phyloP scores from a whole-genome alignment of 2,888 invertebrate genomes.

The Coronaproctus castanopsis region DNA sequence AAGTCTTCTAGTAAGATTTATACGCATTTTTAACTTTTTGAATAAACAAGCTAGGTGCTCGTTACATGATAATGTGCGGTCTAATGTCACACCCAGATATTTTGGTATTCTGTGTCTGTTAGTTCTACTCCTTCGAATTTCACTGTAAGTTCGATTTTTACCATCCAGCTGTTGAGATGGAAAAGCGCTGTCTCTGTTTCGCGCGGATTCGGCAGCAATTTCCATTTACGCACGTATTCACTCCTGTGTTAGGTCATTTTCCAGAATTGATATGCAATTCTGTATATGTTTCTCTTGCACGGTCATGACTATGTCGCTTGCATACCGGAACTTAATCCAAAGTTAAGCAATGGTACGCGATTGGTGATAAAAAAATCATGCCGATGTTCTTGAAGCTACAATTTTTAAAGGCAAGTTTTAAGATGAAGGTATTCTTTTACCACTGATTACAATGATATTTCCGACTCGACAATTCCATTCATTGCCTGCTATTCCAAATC shows the following conservation, averaged over 20 bases:
- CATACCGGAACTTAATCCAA: background rate
- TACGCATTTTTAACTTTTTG: background rate
- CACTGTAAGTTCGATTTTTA: background rate
- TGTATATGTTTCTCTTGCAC: background rate
- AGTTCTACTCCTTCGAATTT: background rate
- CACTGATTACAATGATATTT: too few species aligned
- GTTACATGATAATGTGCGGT: background rate
- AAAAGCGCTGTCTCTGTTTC: background rate
- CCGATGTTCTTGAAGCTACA: too few species aligned
- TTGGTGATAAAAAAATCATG: too few species aligned
- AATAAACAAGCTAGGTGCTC: background rate
- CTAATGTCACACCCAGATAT: background rate
- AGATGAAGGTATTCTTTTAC: too few species aligned
- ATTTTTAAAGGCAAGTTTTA: too few species aligned
- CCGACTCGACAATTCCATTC: too few species aligned
- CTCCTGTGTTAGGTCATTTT: background rate
- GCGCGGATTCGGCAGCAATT: background rate
- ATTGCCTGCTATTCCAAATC: too few species aligned
- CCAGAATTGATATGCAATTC: background rate
- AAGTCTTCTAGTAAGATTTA: background rate
- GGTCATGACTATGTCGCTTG: background rate
- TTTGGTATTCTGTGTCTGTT: background rate
- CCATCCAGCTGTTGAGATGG: background rate
- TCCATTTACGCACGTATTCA: background rate
- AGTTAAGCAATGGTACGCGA: too few species aligned